Evolutionary conservation across 2,888 invertebrate species (phyloP).

Genomic region (Siphlonurus alternatus): DNA sequence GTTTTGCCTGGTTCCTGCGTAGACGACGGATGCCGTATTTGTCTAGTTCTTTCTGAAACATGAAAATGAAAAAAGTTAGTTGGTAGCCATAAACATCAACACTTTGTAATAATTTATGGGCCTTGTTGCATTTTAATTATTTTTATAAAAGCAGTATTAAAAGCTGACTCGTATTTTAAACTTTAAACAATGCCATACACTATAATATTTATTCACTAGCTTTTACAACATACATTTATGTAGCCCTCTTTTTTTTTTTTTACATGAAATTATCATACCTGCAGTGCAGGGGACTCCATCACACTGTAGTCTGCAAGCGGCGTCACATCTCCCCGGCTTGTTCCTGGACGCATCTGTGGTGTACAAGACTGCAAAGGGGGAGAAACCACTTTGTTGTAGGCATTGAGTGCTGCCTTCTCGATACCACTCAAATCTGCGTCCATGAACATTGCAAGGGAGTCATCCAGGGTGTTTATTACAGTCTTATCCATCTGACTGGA

Average conservation of each 20-base stretch:
- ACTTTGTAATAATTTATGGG: no score
- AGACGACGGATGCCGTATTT: slow-evolving; percentile 35
- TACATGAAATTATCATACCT: no score
- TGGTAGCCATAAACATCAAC: slow-evolving; percentile 10
- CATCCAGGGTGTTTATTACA: slow-evolving; percentile 9
- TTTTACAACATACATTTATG: no score
- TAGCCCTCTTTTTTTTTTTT: no score
- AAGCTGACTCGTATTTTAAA: no score
- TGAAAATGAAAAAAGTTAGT: no score
- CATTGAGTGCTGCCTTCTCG: slow-evolving; percentile 5
- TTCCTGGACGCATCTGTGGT: background rate
- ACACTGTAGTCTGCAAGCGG: slow-evolving; percentile 32
- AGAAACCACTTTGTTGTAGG: background rate
- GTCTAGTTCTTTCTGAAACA: slow-evolving; percentile 30
- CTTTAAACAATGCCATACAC: no score
- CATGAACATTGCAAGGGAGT: slow-evolving; percentile 12
- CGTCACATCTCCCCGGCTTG: slow-evolving; percentile 23
- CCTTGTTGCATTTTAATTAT: no score
- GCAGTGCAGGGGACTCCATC: slow-evolving; percentile 34
- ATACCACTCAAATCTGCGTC: slow-evolving; percentile 11
- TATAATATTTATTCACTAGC: no score
- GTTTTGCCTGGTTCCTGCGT: slow-evolving; percentile 31
- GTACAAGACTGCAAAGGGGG: background rate
- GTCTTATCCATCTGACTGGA: background rate
- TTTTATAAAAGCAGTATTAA: no score